Evolutionary conservation across 2,797 vertebrate genomes (phyloP), one percentile per base, ranked within the genome.

Genomic region (Melopsittacus undulatus): DNA sequence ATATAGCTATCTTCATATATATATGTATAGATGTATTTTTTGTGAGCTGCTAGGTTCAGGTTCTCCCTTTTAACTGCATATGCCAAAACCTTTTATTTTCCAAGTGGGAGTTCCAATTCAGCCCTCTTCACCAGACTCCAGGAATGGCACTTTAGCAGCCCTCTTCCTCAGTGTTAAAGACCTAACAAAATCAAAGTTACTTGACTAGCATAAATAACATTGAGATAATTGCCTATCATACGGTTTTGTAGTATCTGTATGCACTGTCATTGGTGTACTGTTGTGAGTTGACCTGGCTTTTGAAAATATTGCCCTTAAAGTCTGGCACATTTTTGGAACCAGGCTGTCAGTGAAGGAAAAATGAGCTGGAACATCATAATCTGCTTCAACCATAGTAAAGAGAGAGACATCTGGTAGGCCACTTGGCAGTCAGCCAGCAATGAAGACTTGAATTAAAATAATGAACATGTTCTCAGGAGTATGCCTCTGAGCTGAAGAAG

Each of bases 371-470:
- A 98, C 97, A 97, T 97, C 96, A 97, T 98, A 97, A 98, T 98
- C 96, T 96, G 78, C 94, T 96, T 96, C 94, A 96, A 93, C 97
- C 95, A 96, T 61, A 96, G 97, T 89, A 97, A 95, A 98, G 96
- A 97, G 95, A 97, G 97, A 98, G 98, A 97, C 98, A 98, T 98
- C 98, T 98, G 98, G 97, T 97, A 97, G 97, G 95, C 97, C 96
- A 96, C 96, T 97, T 97, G 98, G 98, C 98, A 97, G 97, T 81
- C 97, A 97, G 97, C 98, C 98, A 98, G 80, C 82, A 91, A 97
- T 18, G 87, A 98, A 98, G 96, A 96, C 97, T 97, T 97, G 97
- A 98, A 98, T 97, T 98, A 98, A 97, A 98, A 98, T 97, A 97
- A 98, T 97, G 97, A 98, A 97, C 96, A 80, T 88, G 97, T 98